phyloP scores from a whole-genome alignment of 2,888 invertebrate genomes.

The Archips xylosteana region DNA sequence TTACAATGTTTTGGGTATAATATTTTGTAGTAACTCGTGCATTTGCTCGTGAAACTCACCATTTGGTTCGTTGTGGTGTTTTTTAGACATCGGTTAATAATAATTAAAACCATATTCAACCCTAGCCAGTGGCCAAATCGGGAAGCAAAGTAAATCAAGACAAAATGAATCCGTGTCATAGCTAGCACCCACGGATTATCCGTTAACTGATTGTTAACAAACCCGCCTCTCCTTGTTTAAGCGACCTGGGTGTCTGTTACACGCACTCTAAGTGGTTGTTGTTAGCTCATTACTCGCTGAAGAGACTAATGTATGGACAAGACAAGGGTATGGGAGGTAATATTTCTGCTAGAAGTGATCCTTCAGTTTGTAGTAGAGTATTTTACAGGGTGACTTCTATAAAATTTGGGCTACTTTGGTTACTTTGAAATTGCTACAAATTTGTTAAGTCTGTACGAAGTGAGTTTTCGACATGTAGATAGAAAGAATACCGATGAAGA shows the following conservation, averaged over 20 bases:
- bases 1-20: too few relatives aligned
- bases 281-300: slow-evolving; percentile 50
- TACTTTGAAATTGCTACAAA: too few relatives aligned
- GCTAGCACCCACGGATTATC: slow-evolving; percentile 56
- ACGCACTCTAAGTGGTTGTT: slow-evolving; percentile 55
- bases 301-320: slow-evolving; percentile 44
- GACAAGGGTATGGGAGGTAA: slow-evolving; percentile 58
- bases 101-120: slow-evolving; percentile 8
- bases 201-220: slow-evolving; percentile 45
- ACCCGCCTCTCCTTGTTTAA: slow-evolving; percentile 54
- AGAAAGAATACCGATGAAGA: too few relatives aligned
- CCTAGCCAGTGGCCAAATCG: slow-evolving; percentile 50
- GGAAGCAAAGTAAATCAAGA: slow-evolving; percentile 60
- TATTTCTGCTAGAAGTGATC: slow-evolving; percentile 40
- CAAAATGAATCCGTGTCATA: slow-evolving; percentile 60
- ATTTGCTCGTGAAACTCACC: too few relatives aligned
- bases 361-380: neutral
- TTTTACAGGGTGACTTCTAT: too few relatives aligned
- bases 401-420: too few relatives aligned
- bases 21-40: too few relatives aligned
- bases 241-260: slow-evolving; percentile 46
- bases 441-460: neutral
- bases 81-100: too few relatives aligned
- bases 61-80: too few relatives aligned
- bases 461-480: too few relatives aligned